Conservation (phyloP, 2,113 vertebrate genomes). For the Suncus etruscus region DNA sequence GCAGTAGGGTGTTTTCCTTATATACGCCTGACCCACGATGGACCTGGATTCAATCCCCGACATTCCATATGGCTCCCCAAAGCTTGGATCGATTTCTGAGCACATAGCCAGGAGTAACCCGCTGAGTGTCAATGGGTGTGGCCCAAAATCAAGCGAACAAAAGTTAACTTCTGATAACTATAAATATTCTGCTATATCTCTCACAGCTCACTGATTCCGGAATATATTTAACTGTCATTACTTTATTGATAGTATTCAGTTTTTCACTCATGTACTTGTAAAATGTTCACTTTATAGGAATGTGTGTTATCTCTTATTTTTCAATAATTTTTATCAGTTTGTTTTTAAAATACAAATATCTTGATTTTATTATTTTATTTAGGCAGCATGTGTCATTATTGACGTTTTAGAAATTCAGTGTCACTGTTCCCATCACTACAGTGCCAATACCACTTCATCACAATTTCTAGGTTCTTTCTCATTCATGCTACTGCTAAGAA, state of each 20-base stretch:
- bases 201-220: background rate
- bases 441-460: slow-evolving; percentile 26
- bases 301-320: background rate
- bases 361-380: no score
- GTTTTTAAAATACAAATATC: background rate
- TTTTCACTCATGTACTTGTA: background rate
- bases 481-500: background rate
- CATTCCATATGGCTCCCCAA: no score
- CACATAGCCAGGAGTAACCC: no score
- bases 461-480: background rate
- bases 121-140: no score
- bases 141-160: no score
- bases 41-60: no score
- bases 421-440: no score
- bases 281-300: background rate
- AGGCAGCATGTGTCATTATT: no score
- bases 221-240: background rate
- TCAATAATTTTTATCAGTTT: background rate
- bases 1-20: no score
- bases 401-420: no score
- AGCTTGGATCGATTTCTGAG: no score
- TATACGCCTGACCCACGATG: no score
- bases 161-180: background rate
- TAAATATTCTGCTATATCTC: background rate
- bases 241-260: background rate